A percentile compares a stretch with the other conserved stretches of the same genome.
These are phyloP conservation scores for Sciaenops ocellatus DNA, from an alignment of 2,797 vertebrate genomes.

Conservation along the genomic window DNA sequence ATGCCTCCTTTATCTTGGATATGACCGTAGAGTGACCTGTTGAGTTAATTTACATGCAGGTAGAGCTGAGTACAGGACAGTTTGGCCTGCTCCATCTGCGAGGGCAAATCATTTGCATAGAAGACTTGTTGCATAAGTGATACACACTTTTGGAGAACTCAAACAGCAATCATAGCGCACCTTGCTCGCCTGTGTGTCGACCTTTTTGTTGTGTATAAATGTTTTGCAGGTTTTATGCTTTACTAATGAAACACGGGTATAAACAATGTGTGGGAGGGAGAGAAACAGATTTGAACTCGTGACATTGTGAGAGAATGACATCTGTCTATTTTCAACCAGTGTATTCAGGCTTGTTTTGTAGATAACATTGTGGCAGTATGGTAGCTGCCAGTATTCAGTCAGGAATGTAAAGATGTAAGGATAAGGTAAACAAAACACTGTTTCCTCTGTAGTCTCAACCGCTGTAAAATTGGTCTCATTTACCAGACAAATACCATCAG, in stretches of 20 bases:
- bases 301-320: not conserved
- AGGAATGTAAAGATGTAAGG: conserved; percentile 12
- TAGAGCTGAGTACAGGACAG: conserved; percentile 1
- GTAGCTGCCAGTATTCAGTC: not conserved
- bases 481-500: not conserved
- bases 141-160: not conserved
- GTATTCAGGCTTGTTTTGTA: conserved; percentile 14
- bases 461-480: not conserved
- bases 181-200: not conserved
- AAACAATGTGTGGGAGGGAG: not conserved
- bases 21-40: not conserved
- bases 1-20: conserved; percentile 12
- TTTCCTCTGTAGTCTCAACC: conserved; percentile 4
- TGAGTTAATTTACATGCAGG: conserved; percentile 33
- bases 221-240: not conserved
- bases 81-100: not conserved
- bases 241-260: not conserved
- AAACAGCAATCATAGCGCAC: not conserved
- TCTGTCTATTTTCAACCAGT: not conserved
- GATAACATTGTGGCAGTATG: conserved; percentile 18
- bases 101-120: conserved; percentile 50
- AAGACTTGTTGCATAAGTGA: conserved; percentile 4
- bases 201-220: not conserved
- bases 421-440: conserved; percentile 18
- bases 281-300: conserved; percentile 1